Base-by-base conservation (phyloP, 1,140 invertebrate genomes). In the Lordiphosa stackelbergi region DNA sequence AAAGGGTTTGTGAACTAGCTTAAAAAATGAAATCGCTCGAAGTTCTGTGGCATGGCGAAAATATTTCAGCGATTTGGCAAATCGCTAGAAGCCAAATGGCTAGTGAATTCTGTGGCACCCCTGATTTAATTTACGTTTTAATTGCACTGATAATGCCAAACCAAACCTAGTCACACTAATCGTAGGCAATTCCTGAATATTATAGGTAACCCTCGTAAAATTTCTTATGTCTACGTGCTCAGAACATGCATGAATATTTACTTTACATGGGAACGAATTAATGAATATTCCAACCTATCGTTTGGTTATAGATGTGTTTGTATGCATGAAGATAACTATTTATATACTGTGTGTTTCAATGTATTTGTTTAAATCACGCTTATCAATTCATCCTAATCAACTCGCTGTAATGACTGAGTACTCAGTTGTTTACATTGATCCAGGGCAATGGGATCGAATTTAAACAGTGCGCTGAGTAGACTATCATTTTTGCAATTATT, bases 381-480 rank as follows among this genome's bases (percentile, higher is more conserved):
- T 37, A 34, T 53, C 48, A 48, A 49, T 19, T 12, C 47, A 68
- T 24, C 22, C 53, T 53, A 57, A 57, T 48, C 16, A 11, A 13
- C 2, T 28, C 19, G 28, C n/a, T 10, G 31, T 10, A 35, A 45
- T 43, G 40, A 45, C 24, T 12, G 45, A 64, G 42, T 47, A 43
- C 45, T 47, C 63, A 68, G 60, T 64, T 48, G 49, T 49, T 64
- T 43, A 19, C 19, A 35, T 54, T 64, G 61, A 59, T 53, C 65
- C 37, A 64, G 42, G 51, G 38, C 48, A 51, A 64, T 68, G 65
- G 45, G 54, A 43, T 51, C 54, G 41, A 22, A 31, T 53, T 46
- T 35, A 38, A 51, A 49, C 48, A 38, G 38, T 58, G 31, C 36
- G 47, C 58, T 53, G 24, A 9, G 41, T 28, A 12, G 11, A 10